Conservation (phyloP, 2,888 invertebrate species). For the Peribatodes rhomboidaria region DNA sequence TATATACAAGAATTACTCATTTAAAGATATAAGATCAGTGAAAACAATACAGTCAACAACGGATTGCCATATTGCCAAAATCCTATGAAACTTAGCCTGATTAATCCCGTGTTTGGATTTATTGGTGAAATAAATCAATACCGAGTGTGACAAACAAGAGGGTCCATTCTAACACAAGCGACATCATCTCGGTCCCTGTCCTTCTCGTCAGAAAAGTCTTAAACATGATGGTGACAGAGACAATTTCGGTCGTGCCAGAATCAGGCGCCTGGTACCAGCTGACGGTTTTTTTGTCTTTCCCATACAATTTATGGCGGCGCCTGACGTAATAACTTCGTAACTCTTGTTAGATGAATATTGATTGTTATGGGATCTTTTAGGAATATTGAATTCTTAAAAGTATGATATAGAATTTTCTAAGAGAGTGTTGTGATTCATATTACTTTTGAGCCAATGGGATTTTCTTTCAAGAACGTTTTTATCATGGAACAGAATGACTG, state of each 20-base stretch:
- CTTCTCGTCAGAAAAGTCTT: too few relatives aligned
- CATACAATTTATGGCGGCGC: slow-evolving; percentile 57
- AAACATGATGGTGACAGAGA: too few relatives aligned
- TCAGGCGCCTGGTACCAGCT: slow-evolving; percentile 53
- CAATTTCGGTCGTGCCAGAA: too few relatives aligned
- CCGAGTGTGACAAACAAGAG: slow-evolving; percentile 70
- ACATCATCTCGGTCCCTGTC: too few relatives aligned
- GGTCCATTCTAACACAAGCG: too few relatives aligned
- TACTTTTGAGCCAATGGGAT: background rate
- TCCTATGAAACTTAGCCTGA: slow-evolving; percentile 76
- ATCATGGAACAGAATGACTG: too few relatives aligned
- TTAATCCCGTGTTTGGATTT: slow-evolving; percentile 81
- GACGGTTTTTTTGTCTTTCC: slow-evolving; percentile 66
- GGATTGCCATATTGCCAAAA: slow-evolving; percentile 72
- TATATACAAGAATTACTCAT: slow-evolving; percentile 12
- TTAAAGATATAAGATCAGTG: too few relatives aligned
- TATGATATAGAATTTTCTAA: background rate
- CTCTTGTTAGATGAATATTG: slow-evolving; percentile 47
- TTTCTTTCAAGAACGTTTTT: background rate
- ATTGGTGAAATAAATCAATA: slow-evolving; percentile 81
- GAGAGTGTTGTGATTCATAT: background rate
- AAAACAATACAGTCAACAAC: slow-evolving; percentile 47
- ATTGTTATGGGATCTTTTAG: slow-evolving; percentile 28
- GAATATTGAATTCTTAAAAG: slow-evolving; percentile 23
- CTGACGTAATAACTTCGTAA: slow-evolving; percentile 53